Conservation (phyloP, 2,888 invertebrate species). For the Sceliomorpha sp. region DNA sequence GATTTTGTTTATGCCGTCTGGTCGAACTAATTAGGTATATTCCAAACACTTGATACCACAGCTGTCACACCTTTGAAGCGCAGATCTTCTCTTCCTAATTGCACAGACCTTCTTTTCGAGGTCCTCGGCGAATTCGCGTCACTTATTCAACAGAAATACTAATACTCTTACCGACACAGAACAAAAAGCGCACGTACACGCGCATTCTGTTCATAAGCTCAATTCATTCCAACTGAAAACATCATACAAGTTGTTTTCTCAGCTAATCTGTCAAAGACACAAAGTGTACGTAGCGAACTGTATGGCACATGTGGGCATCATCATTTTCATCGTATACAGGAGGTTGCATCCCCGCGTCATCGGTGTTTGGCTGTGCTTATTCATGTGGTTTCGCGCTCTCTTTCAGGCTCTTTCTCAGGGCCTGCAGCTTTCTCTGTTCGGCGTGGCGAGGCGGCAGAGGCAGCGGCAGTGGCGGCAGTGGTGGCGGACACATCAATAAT, state of each 20-base stretch:
- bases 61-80: too few species aligned
- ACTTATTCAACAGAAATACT: too few species aligned
- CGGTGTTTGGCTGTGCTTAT: constrained; percentile 30
- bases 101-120: too few species aligned
- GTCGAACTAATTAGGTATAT: too few species aligned
- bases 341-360: constrained; percentile 27
- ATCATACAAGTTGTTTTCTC: constrained; percentile 6
- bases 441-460: constrained; percentile 6
- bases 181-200: neutral
- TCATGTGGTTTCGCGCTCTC: constrained; percentile 28
- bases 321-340: constrained; percentile 28
- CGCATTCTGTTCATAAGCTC: neutral
- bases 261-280: constrained; percentile 25
- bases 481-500: constrained; percentile 79
- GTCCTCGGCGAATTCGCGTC: too few species aligned
- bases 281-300: constrained; percentile 1
- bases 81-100: too few species aligned
- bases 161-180: too few species aligned
- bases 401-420: constrained; percentile 36
- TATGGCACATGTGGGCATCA: constrained; percentile 13
- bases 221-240: constrained; percentile 1
- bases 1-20: too few species aligned
- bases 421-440: constrained; percentile 24
- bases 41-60: too few species aligned
- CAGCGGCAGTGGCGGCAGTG: constrained; percentile 63